Evolutionary conservation across 2,113 vertebrate species (phyloP), one percentile per base, ranked within the genome.

Genomic region (Galeopterus variegatus): DNA sequence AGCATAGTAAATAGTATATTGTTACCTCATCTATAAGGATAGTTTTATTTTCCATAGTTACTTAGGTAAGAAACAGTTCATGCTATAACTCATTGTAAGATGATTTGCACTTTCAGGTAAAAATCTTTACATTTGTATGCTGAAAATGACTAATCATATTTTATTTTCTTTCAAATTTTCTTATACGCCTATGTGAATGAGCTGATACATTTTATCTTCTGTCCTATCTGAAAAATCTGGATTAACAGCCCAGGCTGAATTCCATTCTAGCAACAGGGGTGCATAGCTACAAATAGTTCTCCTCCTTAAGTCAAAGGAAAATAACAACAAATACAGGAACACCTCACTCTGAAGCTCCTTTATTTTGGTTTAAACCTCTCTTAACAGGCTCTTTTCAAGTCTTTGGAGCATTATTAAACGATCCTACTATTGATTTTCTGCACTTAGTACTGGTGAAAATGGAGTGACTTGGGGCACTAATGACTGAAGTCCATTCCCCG

Each of bases 391-490:
- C 92, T 93, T 90, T 95, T 96, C 90, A 73, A 90, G 96, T 92
- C 96, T 97, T 93, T 82, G 88, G 94, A 96, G 83, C 93, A 82
- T 93, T 97, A 95, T 86, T 94, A 97, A 93, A 97, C 3, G 75
- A 93, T 96, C 85, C 92, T 87, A n/a, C 92, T 96, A 97, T 96
- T 96, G 96, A 97, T 96, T 98, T 97, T 90, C 93, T 1, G 73
- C 52, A 77, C 81, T 97, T 18, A 80, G 95, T 56, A 26, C 88
- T 67, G 36, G 73, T 82, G 79, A 92, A 87, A 94, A 85, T 88
- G 85, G 91, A 98, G 83, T 73, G 52, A 24, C 82, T 92, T 23
- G 52, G 33, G 70, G 77, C 77, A 31, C 88, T 97, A 75, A 88
- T 92, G 88, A 89, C 50, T 14, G 18, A 94, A 96, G 97, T 72